Percentiles rank a stretch among this genome's conserved stretches.
Evolutionary conservation across 2,797 vertebrate genomes (phyloP).

Genomic region (Euphonia xanthogaster): DNA sequence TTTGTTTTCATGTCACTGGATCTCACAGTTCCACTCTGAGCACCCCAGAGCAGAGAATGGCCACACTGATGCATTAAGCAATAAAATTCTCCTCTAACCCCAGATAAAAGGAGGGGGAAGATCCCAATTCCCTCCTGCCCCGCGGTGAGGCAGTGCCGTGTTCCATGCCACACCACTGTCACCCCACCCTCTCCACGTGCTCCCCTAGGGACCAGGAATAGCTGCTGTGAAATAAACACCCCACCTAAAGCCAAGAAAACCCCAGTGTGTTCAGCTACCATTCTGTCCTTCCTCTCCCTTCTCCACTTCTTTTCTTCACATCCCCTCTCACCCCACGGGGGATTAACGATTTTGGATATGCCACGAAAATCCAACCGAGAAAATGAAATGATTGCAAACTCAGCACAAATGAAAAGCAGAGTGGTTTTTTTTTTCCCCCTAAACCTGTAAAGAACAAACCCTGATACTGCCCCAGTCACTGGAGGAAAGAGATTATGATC

Average conservation of each 20-base stretch:
- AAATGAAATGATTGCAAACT: neutral
- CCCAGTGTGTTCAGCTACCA: neutral
- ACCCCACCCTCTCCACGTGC: neutral
- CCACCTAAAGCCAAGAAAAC: neutral
- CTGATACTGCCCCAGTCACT: accelerated
- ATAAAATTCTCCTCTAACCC: neutral
- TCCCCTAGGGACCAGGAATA: neutral
- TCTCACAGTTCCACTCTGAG: neutral
- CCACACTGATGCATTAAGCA: neutral
- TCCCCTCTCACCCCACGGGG: neutral
- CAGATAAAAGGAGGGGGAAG: neutral
- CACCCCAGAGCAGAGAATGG: neutral
- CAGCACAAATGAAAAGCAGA: neutral
- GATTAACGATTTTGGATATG: neutral
- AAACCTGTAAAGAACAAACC: neutral
- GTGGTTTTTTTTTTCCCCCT: accelerated
- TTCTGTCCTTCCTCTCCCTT: neutral
- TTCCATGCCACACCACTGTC: accelerated
- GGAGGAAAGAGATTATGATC: neutral
- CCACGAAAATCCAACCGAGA: accelerated
- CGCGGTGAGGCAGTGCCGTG: neutral
- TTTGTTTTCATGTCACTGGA: neutral
- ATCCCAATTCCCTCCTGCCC: neutral
- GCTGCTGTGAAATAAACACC: neutral
- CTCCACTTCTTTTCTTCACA: neutral